These are phyloP conservation scores for Micromesistius poutassou DNA, from an alignment of 2,797 vertebrate species.

Conservation along the genomic window DNA sequence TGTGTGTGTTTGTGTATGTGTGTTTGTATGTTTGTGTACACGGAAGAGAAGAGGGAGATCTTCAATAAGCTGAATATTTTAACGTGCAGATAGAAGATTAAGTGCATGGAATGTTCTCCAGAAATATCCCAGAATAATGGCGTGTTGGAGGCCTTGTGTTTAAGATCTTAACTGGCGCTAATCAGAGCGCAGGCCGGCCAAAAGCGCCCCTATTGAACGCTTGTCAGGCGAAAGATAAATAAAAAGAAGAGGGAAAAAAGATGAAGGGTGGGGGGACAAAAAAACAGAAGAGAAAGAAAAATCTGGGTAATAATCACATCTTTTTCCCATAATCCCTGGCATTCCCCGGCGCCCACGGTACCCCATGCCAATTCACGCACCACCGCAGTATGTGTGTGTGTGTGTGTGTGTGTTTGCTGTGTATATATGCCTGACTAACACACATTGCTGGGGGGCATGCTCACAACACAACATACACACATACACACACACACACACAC, in stretches of 20 bases:
- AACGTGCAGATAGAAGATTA: constrained; percentile 72
- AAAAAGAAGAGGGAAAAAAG: constrained; percentile 21
- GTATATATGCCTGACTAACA: constrained; percentile 44
- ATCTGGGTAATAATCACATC: constrained; percentile 79
- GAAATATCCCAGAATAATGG: constrained; percentile 68
- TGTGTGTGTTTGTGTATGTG: too few species aligned
- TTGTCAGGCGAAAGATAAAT: constrained; percentile 59
- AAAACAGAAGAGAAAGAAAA: constrained; percentile 28
- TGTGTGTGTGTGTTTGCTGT: constrained; percentile 16
- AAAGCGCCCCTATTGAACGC: constrained; percentile 67
- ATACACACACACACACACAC: constrained; percentile 54
- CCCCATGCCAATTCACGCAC: constrained; percentile 57
- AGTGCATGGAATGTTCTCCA: constrained; percentile 66
- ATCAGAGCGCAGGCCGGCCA: constrained; percentile 55
- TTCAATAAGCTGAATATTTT: constrained; percentile 58
- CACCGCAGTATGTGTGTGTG: constrained; percentile 26
- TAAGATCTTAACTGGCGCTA: constrained; percentile 63
- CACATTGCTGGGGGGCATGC: constrained; percentile 67
- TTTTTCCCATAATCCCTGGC: constrained; percentile 72
- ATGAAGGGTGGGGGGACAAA: constrained; percentile 16
- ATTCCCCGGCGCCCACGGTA: constrained; percentile 73
- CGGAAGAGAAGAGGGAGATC: constrained; percentile 36
- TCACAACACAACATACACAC: constrained; percentile 42
- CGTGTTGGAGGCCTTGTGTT: constrained; percentile 59
- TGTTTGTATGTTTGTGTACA: not conserved